Conservation (phyloP, 2,797 vertebrate genomes). For the Brachyalestes nurse region DNA sequence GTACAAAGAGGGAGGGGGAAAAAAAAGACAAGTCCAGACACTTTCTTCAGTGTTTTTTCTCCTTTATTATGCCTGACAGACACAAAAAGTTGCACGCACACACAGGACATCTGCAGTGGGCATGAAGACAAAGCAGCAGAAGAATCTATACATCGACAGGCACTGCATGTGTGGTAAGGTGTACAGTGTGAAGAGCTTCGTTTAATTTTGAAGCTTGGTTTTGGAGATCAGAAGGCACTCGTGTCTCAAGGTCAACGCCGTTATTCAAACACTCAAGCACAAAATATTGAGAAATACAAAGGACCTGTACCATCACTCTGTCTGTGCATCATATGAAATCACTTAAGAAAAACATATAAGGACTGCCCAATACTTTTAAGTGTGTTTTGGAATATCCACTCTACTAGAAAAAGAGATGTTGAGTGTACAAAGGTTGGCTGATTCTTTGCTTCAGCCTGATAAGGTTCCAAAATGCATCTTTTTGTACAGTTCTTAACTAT, state of each 20-base stretch:
- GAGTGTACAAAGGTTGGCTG: not conserved
- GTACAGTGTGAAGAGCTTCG: slow-evolving; percentile 15
- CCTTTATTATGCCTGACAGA: slow-evolving; percentile 43
- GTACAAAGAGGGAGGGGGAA: not conserved
- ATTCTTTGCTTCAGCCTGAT: not conserved
- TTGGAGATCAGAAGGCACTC: slow-evolving; percentile 35
- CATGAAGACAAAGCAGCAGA: slow-evolving; percentile 37
- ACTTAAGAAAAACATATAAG: slow-evolving; percentile 13
- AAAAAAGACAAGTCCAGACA: slow-evolving; percentile 26
- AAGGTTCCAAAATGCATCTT: not conserved
- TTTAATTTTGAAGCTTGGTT: slow-evolving; percentile 21
- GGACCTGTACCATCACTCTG: slow-evolving; percentile 10
- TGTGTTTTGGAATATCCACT: not conserved
- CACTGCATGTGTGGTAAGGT: not conserved
- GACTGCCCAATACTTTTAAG: not conserved
- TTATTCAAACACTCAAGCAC: slow-evolving; percentile 15
- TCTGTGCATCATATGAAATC: not conserved
- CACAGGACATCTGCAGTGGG: slow-evolving; percentile 45
- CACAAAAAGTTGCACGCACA: slow-evolving; percentile 35
- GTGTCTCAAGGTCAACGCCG: slow-evolving; percentile 40
- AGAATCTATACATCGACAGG: slow-evolving; percentile 35
- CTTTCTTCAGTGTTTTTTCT: slow-evolving; percentile 41
- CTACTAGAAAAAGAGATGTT: not conserved
- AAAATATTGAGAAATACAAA: slow-evolving; percentile 23
- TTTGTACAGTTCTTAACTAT: not conserved